Base-by-base conservation (phyloP, 2,113 vertebrate genomes). In the Andinoacara biseriatus region DNA sequence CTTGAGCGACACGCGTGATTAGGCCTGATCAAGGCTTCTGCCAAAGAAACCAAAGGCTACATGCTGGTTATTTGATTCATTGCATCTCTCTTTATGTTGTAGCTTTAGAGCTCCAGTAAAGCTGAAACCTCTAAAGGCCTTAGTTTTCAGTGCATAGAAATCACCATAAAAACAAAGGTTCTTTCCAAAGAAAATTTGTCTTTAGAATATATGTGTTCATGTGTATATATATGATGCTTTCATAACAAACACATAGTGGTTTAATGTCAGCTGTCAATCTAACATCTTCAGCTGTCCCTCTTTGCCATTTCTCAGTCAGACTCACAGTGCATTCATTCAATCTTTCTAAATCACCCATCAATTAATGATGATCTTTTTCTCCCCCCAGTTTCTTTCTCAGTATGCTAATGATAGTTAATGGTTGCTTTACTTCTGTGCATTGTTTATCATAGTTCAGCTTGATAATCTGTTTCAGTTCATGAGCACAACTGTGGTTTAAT, bases 331-430 rank as follows among this genome's bases (percentile, higher is more conserved):
- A 57, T 82, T 79, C 74, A 88, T 92, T 90, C 76, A 87, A 89
- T 86, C 69, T 86, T 78, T 86, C 89, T 92, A 89, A 90, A 91
- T 92, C 59, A 84, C 49, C 46, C 40, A 29, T 69, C 15, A 80
- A 87, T 89, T 89, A 91, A 87, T 76, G 52, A 84, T 63, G n/a
- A 54, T 74, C 22, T 62, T 15, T 74, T 52, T 63, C 7, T 61
- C 9, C 60, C n/a, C 75, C 62, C 61, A 31, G 7, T 52, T 52
- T 72, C 84, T 60, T 62, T 84, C 84, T 80, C 18, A 1, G 74
- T 79, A 69, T 84, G 78, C 86, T 91, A 90, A 93, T 94, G 91
- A 89, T 67, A 77, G 87, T 81, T 93, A 92, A 94, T 94, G 83
- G 80, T 79, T 87, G 87, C 86, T 88, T 91, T 86, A 85, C 86